These are phyloP conservation scores for Caprella mutica DNA, from an alignment of 2,888 invertebrate species.

Conservation along the genomic window DNA sequence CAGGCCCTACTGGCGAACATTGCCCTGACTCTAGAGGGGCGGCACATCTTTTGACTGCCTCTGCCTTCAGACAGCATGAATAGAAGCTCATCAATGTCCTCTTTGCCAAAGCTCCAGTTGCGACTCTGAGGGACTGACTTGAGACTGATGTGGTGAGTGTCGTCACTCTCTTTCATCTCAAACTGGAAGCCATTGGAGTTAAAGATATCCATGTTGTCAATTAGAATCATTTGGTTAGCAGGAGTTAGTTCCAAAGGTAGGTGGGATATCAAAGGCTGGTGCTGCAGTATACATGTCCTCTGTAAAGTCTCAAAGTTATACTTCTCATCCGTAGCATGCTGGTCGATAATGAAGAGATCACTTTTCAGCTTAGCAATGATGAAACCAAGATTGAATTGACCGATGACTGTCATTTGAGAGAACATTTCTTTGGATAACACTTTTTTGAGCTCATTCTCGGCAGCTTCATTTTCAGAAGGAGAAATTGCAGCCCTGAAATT, in stretches of 20 bases:
- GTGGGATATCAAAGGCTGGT: conserved; percentile 74
- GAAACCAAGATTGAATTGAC: conserved; percentile 95
- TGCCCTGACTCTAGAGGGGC: conserved; percentile 68
- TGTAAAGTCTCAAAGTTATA: conserved; percentile 91
- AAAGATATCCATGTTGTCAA: conserved; percentile 74
- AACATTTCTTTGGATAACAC: conserved; percentile 76
- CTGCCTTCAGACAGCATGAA: conserved; percentile 72
- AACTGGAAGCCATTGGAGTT: conserved; percentile 89
- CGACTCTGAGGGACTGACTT: conserved; percentile 77
- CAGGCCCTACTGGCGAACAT: conserved; percentile 97
- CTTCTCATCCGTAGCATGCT: conserved; percentile 97
- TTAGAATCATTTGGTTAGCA: conserved; percentile 72
- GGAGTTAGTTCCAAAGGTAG: conserved; percentile 71
- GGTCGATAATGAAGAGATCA: conserved; percentile 94
- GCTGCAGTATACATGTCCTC: conserved; percentile 63
- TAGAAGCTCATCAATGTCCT: conserved; percentile 88
- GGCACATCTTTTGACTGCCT: conserved; percentile 41
- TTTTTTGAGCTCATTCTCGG: conserved; percentile 73
- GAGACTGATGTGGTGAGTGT: conserved; percentile 62
- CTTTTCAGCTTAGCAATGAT: conserved; percentile 70
- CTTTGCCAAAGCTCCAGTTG: conserved; percentile 80
- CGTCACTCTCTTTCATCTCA: conserved; percentile 58
- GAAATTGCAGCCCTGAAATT: conserved; percentile 69
- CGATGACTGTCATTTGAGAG: conserved; percentile 62
- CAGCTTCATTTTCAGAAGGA: conserved; percentile 62